Percentiles rank a stretch among this genome's conserved stretches.
phyloP scores from a whole-genome alignment of 2,888 invertebrate genomes.

The Cerastis leucographa region DNA sequence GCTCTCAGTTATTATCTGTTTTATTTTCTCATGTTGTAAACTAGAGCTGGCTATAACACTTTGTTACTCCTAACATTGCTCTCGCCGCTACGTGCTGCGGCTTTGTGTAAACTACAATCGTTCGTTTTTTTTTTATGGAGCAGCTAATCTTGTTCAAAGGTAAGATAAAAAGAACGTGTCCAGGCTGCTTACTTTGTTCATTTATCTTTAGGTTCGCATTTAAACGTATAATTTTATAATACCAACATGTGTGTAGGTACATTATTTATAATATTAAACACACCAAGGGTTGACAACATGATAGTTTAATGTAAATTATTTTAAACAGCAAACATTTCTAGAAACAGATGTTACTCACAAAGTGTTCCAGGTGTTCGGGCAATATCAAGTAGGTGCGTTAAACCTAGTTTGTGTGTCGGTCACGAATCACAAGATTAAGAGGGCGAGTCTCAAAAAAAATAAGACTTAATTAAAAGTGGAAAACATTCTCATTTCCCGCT shows the following conservation, averaged over 20 bases:
- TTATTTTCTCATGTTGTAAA: constrained; percentile 61
- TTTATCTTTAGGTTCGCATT: constrained; percentile 17
- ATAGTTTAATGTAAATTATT: constrained; percentile 54
- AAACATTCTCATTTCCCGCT: constrained; percentile 72
- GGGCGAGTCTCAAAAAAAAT: constrained; percentile 75
- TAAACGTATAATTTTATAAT: constrained; percentile 48
- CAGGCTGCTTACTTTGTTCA: constrained; percentile 24
- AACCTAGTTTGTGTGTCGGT: constrained; percentile 76
- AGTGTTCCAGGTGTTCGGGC: constrained; percentile 51
- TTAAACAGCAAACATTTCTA: constrained; percentile 55
- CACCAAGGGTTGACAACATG: constrained; percentile 48
- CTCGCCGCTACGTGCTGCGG: constrained; percentile 48
- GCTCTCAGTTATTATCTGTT: constrained; percentile 51
- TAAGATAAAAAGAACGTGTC: constrained; percentile 62
- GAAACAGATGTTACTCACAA: constrained; percentile 57
- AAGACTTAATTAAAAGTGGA: constrained; percentile 81
- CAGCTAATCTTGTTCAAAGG: constrained; percentile 59
- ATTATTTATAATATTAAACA: constrained; percentile 57
- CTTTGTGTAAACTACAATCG: constrained; percentile 55
- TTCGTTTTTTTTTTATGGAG: constrained; percentile 48
- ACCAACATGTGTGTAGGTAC: constrained; percentile 33
- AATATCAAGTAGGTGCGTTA: constrained; percentile 55
- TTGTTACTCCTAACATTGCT: constrained; percentile 61
- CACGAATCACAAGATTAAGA: constrained; percentile 77
- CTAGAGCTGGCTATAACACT: constrained; percentile 60